Conservation (phyloP, 2,888 invertebrate species). For the Chrysodeixis includens region DNA sequence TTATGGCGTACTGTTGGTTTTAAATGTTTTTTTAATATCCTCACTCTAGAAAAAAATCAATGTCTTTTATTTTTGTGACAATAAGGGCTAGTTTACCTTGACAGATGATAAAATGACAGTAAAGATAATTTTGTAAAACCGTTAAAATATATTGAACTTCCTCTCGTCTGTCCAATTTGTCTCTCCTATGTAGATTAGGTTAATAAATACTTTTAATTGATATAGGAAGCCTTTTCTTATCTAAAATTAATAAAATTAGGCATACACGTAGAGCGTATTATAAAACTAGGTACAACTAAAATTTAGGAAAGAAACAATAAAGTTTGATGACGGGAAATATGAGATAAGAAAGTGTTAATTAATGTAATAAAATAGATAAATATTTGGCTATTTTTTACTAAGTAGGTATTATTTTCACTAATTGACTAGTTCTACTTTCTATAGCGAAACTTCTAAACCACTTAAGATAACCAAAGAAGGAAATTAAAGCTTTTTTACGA, state of each 20-base stretch:
- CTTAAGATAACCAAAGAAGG: too few relatives aligned
- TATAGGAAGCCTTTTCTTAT: slow-evolving; percentile 39
- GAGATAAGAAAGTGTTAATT: neutral
- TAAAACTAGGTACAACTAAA: neutral
- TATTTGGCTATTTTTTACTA: too few relatives aligned
- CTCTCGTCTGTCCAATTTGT: slow-evolving; percentile 51
- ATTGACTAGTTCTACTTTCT: too few relatives aligned
- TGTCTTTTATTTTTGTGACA: accelerated
- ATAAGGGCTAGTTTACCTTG: slow-evolving; percentile 22
- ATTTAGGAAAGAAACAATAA: neutral
- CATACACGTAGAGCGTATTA: slow-evolving; percentile 5
- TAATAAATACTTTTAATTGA: slow-evolving; percentile 45
- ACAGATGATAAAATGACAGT: accelerated
- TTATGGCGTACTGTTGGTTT: slow-evolving; percentile 53
- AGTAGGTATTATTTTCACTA: too few relatives aligned
- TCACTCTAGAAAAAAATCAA: accelerated
- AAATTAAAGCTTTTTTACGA: too few relatives aligned
- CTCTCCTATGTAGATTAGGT: slow-evolving; percentile 36
- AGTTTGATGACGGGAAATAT: neutral
- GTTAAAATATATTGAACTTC: slow-evolving; percentile 46
- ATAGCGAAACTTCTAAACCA: too few relatives aligned
- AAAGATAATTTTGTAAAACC: slow-evolving; percentile 2
- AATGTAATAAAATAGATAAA: too few relatives aligned
- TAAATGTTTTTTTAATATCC: slow-evolving; percentile 32
- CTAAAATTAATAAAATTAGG: slow-evolving; percentile 32